Percentiles rank a stretch among this genome's conserved stretches.
phyloP scores from a whole-genome alignment of 2,797 vertebrate species.

The Poeciliopsis infans region DNA sequence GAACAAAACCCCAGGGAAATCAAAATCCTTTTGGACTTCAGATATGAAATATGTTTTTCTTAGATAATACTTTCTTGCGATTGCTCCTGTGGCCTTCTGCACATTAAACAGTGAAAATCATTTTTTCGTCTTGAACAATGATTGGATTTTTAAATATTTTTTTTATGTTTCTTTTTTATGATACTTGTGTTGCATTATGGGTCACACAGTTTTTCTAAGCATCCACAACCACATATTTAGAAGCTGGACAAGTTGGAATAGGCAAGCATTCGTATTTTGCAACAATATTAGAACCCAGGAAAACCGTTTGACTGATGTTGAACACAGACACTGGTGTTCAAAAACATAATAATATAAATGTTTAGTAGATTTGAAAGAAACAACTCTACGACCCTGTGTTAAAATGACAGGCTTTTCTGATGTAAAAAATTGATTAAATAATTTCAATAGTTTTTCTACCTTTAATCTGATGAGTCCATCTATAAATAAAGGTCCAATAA shows the following conservation, averaged over 20 bases:
- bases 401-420: background rate
- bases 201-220: background rate
- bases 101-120: conserved; percentile 30
- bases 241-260: background rate
- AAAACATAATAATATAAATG: background rate
- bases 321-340: background rate
- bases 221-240: background rate
- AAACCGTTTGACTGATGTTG: background rate
- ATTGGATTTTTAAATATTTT: conserved; percentile 15
- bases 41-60: conserved; percentile 53
- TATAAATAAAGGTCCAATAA: background rate
- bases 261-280: background rate
- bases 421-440: background rate
- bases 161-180: background rate
- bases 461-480: background rate
- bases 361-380: background rate
- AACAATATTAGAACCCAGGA: background rate
- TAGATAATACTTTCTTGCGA: conserved; percentile 30
- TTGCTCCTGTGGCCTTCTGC: conserved; percentile 45
- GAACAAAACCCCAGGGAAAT: conserved; percentile 50
- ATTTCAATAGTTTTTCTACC: background rate
- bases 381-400: background rate
- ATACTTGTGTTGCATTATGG: conserved; percentile 1
- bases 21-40: conserved; percentile 30
- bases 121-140: background rate